Evolutionary conservation across 1,140 invertebrate species (phyloP).

Genomic region (Contarinia nasturtii): DNA sequence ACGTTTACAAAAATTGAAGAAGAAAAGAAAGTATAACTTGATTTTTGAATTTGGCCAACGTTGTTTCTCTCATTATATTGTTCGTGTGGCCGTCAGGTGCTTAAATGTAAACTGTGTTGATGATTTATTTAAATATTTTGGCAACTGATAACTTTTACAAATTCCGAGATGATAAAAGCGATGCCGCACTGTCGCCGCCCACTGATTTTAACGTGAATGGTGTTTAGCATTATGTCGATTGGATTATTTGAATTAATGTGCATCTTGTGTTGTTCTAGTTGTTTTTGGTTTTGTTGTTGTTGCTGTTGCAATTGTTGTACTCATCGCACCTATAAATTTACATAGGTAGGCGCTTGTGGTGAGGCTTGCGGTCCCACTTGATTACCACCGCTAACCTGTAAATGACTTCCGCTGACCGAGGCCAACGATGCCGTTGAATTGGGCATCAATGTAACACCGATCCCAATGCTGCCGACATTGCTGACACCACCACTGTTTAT

Average conservation of each 20-base stretch:
- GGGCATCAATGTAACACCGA: constrained; percentile 6
- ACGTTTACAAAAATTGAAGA: no score
- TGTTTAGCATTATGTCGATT: neutral
- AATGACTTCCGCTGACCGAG: constrained; percentile 19
- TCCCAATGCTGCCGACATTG: constrained; percentile 5
- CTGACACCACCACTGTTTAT: constrained; percentile 12
- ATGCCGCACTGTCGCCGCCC: no score
- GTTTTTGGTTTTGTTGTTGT: no score
- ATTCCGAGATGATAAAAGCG: no score
- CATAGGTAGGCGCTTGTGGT: constrained; percentile 78
- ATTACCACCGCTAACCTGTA: constrained; percentile 24
- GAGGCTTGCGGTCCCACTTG: constrained; percentile 46
- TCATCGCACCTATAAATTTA: constrained; percentile 53
- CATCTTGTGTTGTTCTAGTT: no score
- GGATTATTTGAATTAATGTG: neutral
- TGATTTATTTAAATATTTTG: no score
- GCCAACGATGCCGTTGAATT: constrained; percentile 22
- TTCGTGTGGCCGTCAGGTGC: no score
- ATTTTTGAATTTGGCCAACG: no score
- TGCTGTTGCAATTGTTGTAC: constrained; percentile 5
- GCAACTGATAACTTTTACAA: no score
- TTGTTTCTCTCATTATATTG: no score
- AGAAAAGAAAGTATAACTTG: no score
- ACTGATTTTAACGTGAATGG: neutral
- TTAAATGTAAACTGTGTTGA: no score